Evolutionary conservation across 2,797 vertebrate species (phyloP).

Genomic region (Sarcophilus harrisii): DNA sequence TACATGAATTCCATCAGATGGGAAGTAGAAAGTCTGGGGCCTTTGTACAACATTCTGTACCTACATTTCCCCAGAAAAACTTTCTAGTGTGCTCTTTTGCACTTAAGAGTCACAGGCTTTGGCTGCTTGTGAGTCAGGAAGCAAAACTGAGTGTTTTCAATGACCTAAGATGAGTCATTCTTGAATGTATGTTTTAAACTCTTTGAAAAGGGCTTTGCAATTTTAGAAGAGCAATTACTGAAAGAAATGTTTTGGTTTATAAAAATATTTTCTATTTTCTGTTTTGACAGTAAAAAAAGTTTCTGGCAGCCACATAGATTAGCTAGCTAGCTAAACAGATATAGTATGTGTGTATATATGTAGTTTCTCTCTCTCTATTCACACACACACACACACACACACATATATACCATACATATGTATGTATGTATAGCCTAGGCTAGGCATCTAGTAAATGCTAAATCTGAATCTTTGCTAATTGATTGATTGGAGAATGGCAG

Average conservation of each 20-base stretch:
- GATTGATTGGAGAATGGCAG: background rate
- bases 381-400: background rate
- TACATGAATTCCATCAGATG: background rate
- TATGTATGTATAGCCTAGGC: background rate
- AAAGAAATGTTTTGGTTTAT: background rate
- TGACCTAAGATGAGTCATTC: background rate
- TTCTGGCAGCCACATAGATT: background rate
- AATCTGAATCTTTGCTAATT: background rate
- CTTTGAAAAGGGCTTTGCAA: background rate
- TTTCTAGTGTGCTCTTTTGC: background rate
- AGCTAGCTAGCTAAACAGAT: background rate
- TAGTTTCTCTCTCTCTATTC: background rate
- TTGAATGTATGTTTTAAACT: background rate
- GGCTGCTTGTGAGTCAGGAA: background rate
- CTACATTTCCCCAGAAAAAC: background rate
- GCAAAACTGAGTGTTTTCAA: background rate
- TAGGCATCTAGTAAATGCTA: background rate
- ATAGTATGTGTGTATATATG: background rate
- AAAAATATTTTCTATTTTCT: background rate
- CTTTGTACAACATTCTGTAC: background rate
- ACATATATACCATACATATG: background rate
- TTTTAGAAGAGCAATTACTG: background rate
- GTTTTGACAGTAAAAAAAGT: background rate
- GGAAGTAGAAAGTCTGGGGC: background rate
- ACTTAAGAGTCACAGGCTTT: background rate